phyloP scores from a whole-genome alignment of 2,797 vertebrate genomes.

The Sebastes cheni region DNA sequence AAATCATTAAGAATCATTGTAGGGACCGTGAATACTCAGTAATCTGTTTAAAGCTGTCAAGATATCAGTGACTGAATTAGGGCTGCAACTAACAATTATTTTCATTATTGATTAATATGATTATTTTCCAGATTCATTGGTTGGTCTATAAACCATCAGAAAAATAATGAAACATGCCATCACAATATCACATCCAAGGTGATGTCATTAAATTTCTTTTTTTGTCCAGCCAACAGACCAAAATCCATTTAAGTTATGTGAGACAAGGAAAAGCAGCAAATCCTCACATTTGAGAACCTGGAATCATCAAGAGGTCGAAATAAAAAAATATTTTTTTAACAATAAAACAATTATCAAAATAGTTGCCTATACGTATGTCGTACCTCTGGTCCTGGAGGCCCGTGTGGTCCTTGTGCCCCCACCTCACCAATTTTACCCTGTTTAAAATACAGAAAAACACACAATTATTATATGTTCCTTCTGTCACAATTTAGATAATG shows the following conservation, averaged over 20 bases:
- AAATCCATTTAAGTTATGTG: background rate
- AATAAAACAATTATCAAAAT: background rate
- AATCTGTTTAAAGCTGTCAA: too few species aligned
- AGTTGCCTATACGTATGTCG: background rate
- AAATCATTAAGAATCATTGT: too few species aligned
- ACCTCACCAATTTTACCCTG: conserved; percentile 75
- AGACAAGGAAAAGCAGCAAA: background rate
- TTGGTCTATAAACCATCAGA: background rate
- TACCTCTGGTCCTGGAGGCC: conserved; percentile 79
- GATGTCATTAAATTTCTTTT: background rate
- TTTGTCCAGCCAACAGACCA: background rate
- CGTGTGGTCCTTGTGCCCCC: conserved; percentile 67
- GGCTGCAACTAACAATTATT: too few species aligned
- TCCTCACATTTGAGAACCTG: background rate
- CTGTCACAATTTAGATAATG: background rate
- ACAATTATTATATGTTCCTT: background rate
- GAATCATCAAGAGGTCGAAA: background rate
- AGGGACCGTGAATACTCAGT: too few species aligned
- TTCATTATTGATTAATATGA: too few species aligned
- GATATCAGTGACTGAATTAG: too few species aligned
- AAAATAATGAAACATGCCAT: background rate
- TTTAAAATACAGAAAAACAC: conserved; percentile 6
- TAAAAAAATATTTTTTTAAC: background rate
- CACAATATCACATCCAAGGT: background rate
- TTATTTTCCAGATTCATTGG: too few species aligned